A percentile compares a stretch with the other conserved stretches of the same genome.
These are phyloP conservation scores for Aurelia aurita DNA, from an alignment of 30 jellyfish, hydroid and myxozoan genomes.

Conservation along the genomic window DNA sequence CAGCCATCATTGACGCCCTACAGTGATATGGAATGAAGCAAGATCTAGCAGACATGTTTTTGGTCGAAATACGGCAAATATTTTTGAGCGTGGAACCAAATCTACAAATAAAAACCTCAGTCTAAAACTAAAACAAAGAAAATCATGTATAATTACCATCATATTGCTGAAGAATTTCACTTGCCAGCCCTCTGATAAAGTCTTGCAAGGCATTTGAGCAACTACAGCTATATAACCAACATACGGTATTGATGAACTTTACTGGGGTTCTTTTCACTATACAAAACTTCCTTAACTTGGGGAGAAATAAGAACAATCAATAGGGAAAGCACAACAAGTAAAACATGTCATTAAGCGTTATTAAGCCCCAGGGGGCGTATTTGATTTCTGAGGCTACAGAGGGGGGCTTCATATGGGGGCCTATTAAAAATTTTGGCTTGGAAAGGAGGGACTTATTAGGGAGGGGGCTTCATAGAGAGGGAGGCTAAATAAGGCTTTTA, in stretches of 20 bases:
- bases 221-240: slow-evolving; percentile 4
- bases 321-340: background rate
- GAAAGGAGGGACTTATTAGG: no score
- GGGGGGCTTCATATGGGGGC: no score
- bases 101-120: background rate
- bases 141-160: slow-evolving; percentile 18
- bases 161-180: background rate
- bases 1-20: no score
- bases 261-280: slow-evolving; percentile 3
- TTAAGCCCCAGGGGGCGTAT: background rate
- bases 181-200: background rate
- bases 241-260: background rate
- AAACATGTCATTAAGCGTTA: background rate
- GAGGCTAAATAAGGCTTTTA: no score
- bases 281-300: background rate
- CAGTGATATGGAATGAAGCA: no score
- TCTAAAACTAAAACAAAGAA: no score
- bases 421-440: no score
- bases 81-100: no score
- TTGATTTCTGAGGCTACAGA: background rate
- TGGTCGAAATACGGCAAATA: no score
- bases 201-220: background rate
- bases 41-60: no score
- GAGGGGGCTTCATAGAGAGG: no score
- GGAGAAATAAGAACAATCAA: background rate